Conservation (phyloP, 2,888 invertebrate genomes). For the Rhagophthalmus giganteus region DNA sequence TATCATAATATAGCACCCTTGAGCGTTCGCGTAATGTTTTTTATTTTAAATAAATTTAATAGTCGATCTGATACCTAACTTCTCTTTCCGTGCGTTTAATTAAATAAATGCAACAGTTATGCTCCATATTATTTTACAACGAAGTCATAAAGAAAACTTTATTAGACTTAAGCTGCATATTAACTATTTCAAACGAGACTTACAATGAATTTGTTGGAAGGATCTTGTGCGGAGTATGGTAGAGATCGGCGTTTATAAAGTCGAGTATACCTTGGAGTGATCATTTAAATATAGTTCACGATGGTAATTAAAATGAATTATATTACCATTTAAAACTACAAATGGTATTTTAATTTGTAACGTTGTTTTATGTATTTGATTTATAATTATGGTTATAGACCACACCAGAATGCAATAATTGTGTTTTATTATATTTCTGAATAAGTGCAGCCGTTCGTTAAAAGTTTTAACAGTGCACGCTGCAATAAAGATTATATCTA, state of each 20-base stretch:
- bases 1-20: no score
- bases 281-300: conserved; percentile 15
- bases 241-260: conserved; percentile 9
- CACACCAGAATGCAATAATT: conserved; percentile 13
- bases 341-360: conserved; percentile 23
- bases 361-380: conserved; percentile 16
- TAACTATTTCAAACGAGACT: conserved; percentile 18
- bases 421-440: conserved; percentile 8
- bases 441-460: conserved; percentile 8
- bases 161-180: conserved; percentile 19
- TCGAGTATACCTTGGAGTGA: conserved; percentile 8
- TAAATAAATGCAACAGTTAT: not conserved
- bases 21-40: no score
- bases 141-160: conserved; percentile 20
- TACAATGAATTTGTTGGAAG: no score
- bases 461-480: not conserved
- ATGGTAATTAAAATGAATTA: conserved; percentile 27
- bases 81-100: no score
- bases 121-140: conserved; percentile 1
- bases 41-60: no score
- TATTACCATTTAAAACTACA: conserved; percentile 6
- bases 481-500: conserved; percentile 5
- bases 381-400: conserved; percentile 17
- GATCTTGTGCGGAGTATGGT: no score
- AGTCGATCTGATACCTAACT: no score